Base-by-base conservation (phyloP, 2,888 invertebrate species). In the Philonicus albiceps region DNA sequence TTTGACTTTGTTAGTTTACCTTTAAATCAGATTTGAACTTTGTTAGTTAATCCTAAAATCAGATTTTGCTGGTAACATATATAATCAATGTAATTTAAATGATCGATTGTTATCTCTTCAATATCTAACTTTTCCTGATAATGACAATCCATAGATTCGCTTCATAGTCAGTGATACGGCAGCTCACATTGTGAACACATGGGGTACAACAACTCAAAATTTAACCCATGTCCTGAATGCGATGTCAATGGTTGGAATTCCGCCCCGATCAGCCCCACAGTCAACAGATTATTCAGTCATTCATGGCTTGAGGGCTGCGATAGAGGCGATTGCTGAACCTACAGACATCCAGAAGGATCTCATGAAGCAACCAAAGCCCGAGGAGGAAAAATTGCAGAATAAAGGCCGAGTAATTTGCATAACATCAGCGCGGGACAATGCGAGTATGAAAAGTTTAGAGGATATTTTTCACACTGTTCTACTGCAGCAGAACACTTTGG, bases 81-180 rank as follows among this genome's bases (percentile, higher is more conserved):
- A 13, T 40, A 40, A 40, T 40, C 2, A 8, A 8, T 37, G 40
- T 7, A 40, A 13, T 40, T 40, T 13, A 40, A 13, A 43, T 43
- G 13, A 43, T 16, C 0, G 3, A 1, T 43, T 11, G 0, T 40
- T 16, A 13, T 3, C 1, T 3, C 4, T 16, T 43, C 13, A 43
- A 43, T 16, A 16, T 43, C 40, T 43, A 16, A 43, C 4, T 43
- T 43, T 2, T 43, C 3, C 31, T 43, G 40, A 49, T 49, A 49
- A 49, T 49, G 7, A 49, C 2, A 86, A 88, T 80, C 93, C 94
- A 87, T 90, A 96, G 96, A 94, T 98, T 22, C 94, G 97, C 87
- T 97, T 98, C 92, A 95, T 98, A 85, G 96, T 97, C 0, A 97
- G 97, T 90, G 98, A 98, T 91, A 95, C 95, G n/a, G 94, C 95